Conservation (phyloP, 1,140 invertebrate genomes). For the Spodoptera litura region DNA sequence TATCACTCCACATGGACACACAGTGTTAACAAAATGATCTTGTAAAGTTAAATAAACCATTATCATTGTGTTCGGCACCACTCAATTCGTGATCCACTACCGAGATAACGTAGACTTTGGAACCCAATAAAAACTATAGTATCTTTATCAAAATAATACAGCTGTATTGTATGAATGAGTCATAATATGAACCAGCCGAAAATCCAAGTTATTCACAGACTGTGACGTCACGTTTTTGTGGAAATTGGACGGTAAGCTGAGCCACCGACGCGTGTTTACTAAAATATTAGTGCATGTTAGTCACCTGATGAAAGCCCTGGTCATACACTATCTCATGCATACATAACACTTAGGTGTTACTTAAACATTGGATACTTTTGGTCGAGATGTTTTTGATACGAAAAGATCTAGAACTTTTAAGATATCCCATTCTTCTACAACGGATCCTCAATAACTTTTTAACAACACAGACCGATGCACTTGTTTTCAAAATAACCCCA, state of each 20-base stretch:
- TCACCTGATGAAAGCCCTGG: conserved; percentile 14
- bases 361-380: too few relatives aligned
- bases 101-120: conserved; percentile 6
- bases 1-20: too few relatives aligned
- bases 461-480: neutral
- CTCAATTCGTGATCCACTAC: conserved; percentile 9
- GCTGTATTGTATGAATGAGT: conserved; percentile 20
- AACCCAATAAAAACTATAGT: conserved; percentile 15
- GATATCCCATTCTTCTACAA: too few relatives aligned
- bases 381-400: too few relatives aligned
- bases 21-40: conserved; percentile 12
- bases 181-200: conserved; percentile 9
- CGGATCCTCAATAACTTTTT: too few relatives aligned
- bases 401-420: too few relatives aligned
- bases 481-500: neutral
- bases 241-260: conserved; percentile 9
- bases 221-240: conserved; percentile 25
- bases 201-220: conserved; percentile 18
- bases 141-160: conserved; percentile 26
- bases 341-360: too few relatives aligned
- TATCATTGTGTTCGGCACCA: neutral
- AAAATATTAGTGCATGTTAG: conserved; percentile 14
- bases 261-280: neutral
- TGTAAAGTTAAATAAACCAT: conserved; percentile 13
- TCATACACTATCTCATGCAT: neutral